Percentiles rank a stretch among this genome's conserved stretches.
Evolutionary conservation across 2,888 invertebrate species (phyloP).

Genomic region (Orchesellides sinensis): DNA sequence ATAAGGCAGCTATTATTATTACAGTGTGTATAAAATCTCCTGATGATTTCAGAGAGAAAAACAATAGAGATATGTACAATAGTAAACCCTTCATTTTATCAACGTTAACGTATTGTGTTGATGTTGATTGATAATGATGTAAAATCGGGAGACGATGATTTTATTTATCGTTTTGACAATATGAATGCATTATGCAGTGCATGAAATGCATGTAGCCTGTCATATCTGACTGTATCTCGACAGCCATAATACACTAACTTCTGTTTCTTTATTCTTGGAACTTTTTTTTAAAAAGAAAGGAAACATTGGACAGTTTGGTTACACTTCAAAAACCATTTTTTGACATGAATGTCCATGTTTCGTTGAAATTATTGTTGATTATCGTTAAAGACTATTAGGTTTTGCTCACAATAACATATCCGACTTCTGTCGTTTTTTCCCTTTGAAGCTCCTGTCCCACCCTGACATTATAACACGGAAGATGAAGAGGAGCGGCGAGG

Average conservation of each 20-base stretch:
- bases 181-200: too few species aligned
- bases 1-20: constrained; percentile 1
- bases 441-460: not conserved
- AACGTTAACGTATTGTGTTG: not conserved
- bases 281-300: constrained; percentile 32
- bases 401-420: too few species aligned
- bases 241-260: too few species aligned
- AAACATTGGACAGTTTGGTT: constrained; percentile 49
- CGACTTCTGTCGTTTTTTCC: constrained; percentile 39
- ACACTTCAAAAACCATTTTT: too few species aligned
- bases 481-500: not conserved
- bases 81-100: too few species aligned
- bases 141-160: constrained; percentile 18
- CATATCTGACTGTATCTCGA: too few species aligned
- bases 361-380: constrained; percentile 31
- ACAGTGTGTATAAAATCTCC: not conserved
- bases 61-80: too few species aligned
- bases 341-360: constrained; percentile 62
- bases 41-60: not conserved
- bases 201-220: too few species aligned
- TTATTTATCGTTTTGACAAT: not conserved
- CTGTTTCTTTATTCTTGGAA: constrained; percentile 39
- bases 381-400: too few species aligned
- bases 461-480: constrained; percentile 9
- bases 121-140: constrained; percentile 60